These are phyloP conservation scores for Sebastes diploproa DNA, from an alignment of 2,797 vertebrate genomes.

Conservation along the genomic window DNA sequence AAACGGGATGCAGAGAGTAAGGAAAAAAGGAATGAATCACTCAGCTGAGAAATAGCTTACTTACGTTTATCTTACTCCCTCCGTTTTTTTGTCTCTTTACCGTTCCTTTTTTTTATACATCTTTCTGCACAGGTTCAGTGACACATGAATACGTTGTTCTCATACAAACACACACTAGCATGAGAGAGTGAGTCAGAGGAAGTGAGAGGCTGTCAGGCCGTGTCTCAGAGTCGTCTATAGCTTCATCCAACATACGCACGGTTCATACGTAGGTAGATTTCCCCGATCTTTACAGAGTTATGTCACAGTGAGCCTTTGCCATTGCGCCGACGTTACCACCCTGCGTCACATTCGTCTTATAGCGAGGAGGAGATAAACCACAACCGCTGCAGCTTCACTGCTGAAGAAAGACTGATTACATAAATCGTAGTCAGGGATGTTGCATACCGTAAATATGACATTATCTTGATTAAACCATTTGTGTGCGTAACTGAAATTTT, in stretches of 20 bases:
- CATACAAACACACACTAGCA: background rate
- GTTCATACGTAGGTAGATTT: constrained; percentile 32
- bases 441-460: background rate
- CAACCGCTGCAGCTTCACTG: background rate
- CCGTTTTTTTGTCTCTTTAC: background rate
- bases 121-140: background rate
- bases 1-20: background rate
- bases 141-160: constrained; percentile 2
- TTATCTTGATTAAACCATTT: background rate
- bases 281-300: constrained; percentile 43
- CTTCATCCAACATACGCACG: constrained; percentile 17
- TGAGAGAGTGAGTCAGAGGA: constrained; percentile 68
- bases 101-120: background rate
- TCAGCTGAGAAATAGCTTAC: background rate
- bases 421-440: background rate
- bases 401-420: background rate
- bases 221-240: constrained; percentile 23
- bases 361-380: background rate
- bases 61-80: background rate
- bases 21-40: constrained; percentile 12
- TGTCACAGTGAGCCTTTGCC: constrained; percentile 40
- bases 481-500: too few species aligned
- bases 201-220: constrained; percentile 54
- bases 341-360: constrained; percentile 54
- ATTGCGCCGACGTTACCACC: constrained; percentile 9